Percentiles rank a stretch among this genome's conserved stretches.
phyloP scores from a whole-genome alignment of 2,113 vertebrate species.

The Datnioides undecimradiatus region DNA sequence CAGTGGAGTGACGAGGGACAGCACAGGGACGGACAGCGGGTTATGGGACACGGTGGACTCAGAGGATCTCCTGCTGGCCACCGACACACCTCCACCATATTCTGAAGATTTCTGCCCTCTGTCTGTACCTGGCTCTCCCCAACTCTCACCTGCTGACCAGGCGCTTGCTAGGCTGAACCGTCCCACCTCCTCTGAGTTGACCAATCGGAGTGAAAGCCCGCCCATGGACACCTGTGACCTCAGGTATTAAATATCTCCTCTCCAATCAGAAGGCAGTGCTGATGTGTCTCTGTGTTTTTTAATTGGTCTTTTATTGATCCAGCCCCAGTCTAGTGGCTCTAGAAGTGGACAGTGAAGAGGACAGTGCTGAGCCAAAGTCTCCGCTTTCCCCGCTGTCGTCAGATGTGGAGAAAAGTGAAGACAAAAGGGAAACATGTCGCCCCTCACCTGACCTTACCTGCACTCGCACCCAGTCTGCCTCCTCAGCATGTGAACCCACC shows the following conservation, averaged over 20 bases:
- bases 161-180: conserved; percentile 70
- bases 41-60: conserved; percentile 46
- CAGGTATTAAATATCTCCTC: conserved; percentile 68
- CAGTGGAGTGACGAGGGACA: conserved; percentile 73
- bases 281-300: not conserved
- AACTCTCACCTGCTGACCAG: conserved; percentile 57
- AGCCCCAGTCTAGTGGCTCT: conserved; percentile 93
- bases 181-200: conserved; percentile 66
- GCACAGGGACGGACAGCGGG: conserved; percentile 73
- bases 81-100: conserved; percentile 55
- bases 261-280: not conserved
- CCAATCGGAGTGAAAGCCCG: conserved; percentile 70
- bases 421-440: conserved; percentile 76
- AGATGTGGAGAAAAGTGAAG: conserved; percentile 74
- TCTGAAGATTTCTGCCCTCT: conserved; percentile 19
- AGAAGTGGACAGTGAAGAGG: conserved; percentile 88
- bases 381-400: conserved; percentile 52
- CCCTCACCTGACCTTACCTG: conserved; percentile 74
- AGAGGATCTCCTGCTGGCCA: conserved; percentile 40
- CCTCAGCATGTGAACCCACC: conserved; percentile 78
- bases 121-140: conserved; percentile 13
- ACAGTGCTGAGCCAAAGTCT: conserved; percentile 56
- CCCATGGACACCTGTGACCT: conserved; percentile 75
- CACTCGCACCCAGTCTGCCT: conserved; percentile 81
- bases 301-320: conserved; percentile 20